Evolutionary conservation across 92 coral and sea anemone species (phyloP).

Genomic region (Palythoa grandis): DNA sequence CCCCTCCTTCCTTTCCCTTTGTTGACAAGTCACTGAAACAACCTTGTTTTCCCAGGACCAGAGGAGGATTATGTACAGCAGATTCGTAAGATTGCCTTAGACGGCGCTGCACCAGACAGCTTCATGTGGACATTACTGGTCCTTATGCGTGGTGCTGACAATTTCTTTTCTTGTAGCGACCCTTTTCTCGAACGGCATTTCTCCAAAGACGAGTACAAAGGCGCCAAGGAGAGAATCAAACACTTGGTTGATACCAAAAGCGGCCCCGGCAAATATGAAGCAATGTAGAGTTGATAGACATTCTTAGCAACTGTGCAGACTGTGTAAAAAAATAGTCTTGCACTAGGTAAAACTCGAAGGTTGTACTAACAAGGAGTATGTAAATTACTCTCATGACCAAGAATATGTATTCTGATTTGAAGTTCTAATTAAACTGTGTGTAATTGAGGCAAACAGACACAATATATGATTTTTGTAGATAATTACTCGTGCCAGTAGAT

Average conservation of each 20-base stretch:
- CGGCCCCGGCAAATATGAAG: conserved; percentile 7
- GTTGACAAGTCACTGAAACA: too few species aligned
- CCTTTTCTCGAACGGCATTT: conserved; percentile 28
- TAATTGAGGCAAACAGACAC: too few species aligned
- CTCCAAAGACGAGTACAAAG: conserved; percentile 37
- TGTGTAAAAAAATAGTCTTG: too few species aligned
- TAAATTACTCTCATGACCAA: too few species aligned
- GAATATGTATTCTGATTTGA: too few species aligned
- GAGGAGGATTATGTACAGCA: conserved; percentile 23
- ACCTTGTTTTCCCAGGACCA: neutral
- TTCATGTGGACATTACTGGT: conserved; percentile 20
- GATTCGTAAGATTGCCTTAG: conserved; percentile 34
- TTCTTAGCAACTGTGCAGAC: too few species aligned
- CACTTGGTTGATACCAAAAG: conserved; percentile 1
- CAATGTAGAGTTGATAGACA: neutral
- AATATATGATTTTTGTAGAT: too few species aligned
- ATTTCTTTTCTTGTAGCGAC: neutral
- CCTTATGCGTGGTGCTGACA: conserved; percentile 17
- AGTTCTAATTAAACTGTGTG: too few species aligned
- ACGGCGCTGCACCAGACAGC: conserved; percentile 32
- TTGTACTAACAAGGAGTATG: too few species aligned
- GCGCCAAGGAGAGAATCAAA: conserved; percentile 29
- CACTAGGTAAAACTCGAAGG: too few species aligned
- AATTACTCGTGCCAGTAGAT: too few species aligned
- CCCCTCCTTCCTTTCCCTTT: too few species aligned